These are phyloP conservation scores for Nemapogon koenigi DNA, from an alignment of 2,888 invertebrate genomes.

Conservation along the genomic window DNA sequence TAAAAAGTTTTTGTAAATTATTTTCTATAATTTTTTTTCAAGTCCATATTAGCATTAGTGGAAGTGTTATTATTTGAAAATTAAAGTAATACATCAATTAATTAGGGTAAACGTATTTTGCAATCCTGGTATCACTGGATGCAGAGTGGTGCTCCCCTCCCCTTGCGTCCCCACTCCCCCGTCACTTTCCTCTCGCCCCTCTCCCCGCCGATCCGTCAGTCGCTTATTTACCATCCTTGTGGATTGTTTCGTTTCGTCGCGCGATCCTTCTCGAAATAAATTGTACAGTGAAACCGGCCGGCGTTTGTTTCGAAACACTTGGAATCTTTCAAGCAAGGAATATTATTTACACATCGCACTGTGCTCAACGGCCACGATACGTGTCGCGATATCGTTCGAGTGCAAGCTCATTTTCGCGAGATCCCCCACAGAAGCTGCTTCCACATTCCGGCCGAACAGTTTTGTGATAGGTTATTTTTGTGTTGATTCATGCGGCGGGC, in stretches of 20 bases:
- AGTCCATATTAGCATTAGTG: neutral
- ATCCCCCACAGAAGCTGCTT: slow-evolving; percentile 39
- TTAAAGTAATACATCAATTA: neutral
- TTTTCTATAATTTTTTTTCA: neutral
- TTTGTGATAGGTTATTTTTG: slow-evolving; percentile 62
- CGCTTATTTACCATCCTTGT: slow-evolving; percentile 52
- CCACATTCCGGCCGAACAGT: slow-evolving; percentile 46
- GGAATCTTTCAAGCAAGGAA: slow-evolving; percentile 35
- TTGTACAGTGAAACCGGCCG: too few relatives aligned
- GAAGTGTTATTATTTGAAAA: neutral
- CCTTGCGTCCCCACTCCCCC: slow-evolving; percentile 14
- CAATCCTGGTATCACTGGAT: neutral
- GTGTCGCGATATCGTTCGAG: too few relatives aligned
- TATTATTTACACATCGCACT: slow-evolving; percentile 49
- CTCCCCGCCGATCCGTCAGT: slow-evolving; percentile 32
- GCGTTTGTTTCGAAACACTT: too few relatives aligned
- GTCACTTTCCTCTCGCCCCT: slow-evolving; percentile 20
- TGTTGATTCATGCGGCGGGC: slow-evolving; percentile 63
- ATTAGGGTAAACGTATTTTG: neutral
- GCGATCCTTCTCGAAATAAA: slow-evolving; percentile 23
- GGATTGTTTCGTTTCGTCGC: slow-evolving; percentile 38
- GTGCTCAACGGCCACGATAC: slow-evolving; percentile 57
- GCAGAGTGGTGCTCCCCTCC: slow-evolving; percentile 14
- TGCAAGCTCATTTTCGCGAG: too few relatives aligned
- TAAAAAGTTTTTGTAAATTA: neutral